A percentile compares a stretch with the other conserved stretches of the same genome.
Conservation (phyloP, 1,140 invertebrate genomes). For the Psix sp. region DNA sequence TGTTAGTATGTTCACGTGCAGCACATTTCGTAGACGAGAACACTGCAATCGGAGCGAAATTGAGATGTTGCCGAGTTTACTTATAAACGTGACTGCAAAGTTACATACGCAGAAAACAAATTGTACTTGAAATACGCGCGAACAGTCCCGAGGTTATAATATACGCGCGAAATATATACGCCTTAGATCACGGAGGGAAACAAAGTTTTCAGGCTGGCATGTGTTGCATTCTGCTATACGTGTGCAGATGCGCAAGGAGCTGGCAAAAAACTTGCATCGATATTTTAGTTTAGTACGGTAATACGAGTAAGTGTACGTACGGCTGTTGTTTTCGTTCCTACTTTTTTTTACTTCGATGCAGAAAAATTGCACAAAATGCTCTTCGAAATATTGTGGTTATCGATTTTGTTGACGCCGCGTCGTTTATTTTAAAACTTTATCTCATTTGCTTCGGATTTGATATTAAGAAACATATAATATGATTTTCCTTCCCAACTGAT, state of each 20-base stretch:
- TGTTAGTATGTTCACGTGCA: constrained; percentile 4
- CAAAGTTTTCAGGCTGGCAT: constrained; percentile 26
- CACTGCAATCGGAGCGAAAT: constrained; percentile 34
- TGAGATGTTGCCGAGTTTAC: constrained; percentile 50
- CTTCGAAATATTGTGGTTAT: no score
- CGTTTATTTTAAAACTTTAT: no score
- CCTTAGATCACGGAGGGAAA: constrained; percentile 40
- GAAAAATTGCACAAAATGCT: no score
- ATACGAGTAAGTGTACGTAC: neutral
- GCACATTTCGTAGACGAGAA: constrained; percentile 18
- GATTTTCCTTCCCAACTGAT: no score
- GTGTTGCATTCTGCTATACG: constrained; percentile 26
- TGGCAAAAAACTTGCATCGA: constrained; percentile 1
- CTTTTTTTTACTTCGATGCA: neutral
- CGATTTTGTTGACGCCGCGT: no score
- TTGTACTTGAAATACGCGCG: constrained; percentile 40
- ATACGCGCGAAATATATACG: constrained; percentile 45
- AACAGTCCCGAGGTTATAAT: constrained; percentile 40
- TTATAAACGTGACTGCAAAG: constrained; percentile 52
- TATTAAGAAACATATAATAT: no score
- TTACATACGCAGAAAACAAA: constrained; percentile 46
- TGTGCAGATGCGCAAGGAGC: constrained; percentile 12
- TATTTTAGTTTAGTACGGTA: neutral
- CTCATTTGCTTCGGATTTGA: no score
- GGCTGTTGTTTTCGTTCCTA: neutral